These are phyloP conservation scores for Salmo trutta DNA, from an alignment of 2,797 vertebrate species.

Conservation along the genomic window DNA sequence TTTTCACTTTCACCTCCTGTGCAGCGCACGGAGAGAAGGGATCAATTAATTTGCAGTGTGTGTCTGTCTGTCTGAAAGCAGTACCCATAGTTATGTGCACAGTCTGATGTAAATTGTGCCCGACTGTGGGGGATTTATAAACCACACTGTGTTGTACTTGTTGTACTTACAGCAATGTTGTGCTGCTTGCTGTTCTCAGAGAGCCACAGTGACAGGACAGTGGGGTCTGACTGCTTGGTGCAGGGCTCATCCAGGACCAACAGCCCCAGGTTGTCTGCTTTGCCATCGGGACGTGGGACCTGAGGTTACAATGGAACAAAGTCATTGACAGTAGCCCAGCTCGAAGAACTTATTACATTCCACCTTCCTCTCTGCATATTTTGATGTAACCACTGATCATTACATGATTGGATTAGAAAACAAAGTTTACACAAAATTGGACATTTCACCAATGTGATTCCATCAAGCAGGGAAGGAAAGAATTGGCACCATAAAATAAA, in stretches of 20 bases:
- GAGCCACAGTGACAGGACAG: constrained; percentile 90
- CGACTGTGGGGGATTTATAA: neutral
- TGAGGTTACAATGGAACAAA: constrained; percentile 44
- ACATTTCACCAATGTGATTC: neutral
- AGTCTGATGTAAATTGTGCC: neutral
- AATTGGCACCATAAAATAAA: neutral
- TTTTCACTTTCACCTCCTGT: constrained; percentile 91
- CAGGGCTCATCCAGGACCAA: constrained; percentile 92
- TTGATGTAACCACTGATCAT: neutral
- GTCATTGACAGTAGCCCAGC: neutral
- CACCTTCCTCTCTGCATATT: neutral
- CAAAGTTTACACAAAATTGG: neutral
- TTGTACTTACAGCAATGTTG: constrained; percentile 61
- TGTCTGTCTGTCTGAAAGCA: neutral
- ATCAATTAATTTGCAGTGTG: neutral
- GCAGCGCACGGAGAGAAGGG: constrained; percentile 30
- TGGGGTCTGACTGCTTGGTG: constrained; percentile 91
- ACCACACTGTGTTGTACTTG: neutral
- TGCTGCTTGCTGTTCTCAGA: constrained; percentile 92
- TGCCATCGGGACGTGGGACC: constrained; percentile 88
- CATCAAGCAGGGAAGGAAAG: neutral
- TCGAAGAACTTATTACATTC: neutral
- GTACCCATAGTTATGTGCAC: neutral
- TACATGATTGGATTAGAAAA: neutral
- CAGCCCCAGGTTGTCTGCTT: constrained; percentile 85